Base-by-base conservation (phyloP, 92 coral and sea anemone species). In the Plumapathes pennacea region DNA sequence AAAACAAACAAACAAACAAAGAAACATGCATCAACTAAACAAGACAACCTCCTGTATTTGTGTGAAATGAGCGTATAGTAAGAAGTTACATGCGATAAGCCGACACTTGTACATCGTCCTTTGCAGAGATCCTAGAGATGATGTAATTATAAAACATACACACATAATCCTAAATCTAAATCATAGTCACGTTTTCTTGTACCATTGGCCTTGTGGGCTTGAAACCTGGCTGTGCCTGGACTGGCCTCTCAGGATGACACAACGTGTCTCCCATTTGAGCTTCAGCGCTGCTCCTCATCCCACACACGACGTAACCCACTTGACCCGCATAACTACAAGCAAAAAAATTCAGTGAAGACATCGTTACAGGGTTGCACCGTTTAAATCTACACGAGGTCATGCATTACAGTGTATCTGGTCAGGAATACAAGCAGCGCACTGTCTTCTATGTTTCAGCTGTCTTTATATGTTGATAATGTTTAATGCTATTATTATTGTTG, bases 201-300 rank as follows among this genome's bases (percentile, higher is more conserved):
- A 89, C 98, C 98, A 88, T 92, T 20, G 98, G 83, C 19, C 74
- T 74, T 57, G 85, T 78, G 22, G 96, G 89, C 60, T 92, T 82
- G 56, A 92, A 92, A 46, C 98, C 98, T 31, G 84, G 64, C 29
- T 83, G 80, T 1, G 89, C 78, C 26, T 75, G 43, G 25, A 81
- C 94, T 29, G 90, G 80, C 7, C 42, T 17, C 29, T 66, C 46
- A 12, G 86, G 63, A 36, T 84, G 98, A 57, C 80, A 88, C 43
- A 92, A 92, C 14, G 98, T 92, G 66, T 92, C 98, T 0, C 98
- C 98, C 39, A 92, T 81, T 68, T 84, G 98, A 19, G 96, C 90
- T 47, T 92, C 96, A 54, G 72, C 77, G 21, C 94, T 76, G 63
- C 84, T 92, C 27, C 95, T 78, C 82, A 92, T 92, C 25, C 98